Conservation (phyloP, 2,888 invertebrate species). For the Spodoptera littoralis region DNA sequence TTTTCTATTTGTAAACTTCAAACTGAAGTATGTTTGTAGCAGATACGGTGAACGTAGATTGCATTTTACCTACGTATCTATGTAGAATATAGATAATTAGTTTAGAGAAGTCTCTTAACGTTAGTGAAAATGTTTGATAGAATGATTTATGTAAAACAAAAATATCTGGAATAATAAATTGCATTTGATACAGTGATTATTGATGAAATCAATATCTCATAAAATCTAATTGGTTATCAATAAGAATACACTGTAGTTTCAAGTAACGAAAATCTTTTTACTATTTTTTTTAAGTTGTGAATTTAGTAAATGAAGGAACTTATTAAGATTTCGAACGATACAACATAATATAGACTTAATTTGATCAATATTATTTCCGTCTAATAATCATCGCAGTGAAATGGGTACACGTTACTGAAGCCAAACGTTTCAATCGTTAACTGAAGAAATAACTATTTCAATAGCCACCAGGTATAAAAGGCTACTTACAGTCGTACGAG, state of each 20-base stretch:
- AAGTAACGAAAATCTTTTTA: too few relatives aligned
- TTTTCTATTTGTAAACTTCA: constrained; percentile 58
- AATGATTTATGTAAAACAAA: not conserved
- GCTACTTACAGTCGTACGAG: constrained; percentile 54
- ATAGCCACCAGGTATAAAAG: constrained; percentile 40
- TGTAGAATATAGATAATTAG: not conserved
- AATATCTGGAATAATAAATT: too few relatives aligned
- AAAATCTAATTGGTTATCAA: too few relatives aligned
- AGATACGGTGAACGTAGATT: constrained; percentile 33
- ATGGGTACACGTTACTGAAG: constrained; percentile 5
- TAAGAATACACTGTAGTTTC: too few relatives aligned
- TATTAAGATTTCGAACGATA: too few relatives aligned
- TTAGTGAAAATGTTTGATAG: not conserved
- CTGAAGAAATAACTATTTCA: constrained; percentile 27
- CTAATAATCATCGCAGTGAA: not conserved
- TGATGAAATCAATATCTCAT: too few relatives aligned
- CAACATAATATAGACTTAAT: too few relatives aligned
- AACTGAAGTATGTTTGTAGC: constrained; percentile 46
- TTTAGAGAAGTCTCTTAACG: constrained; percentile 2
- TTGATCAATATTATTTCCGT: constrained; percentile 2
- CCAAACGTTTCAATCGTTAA: constrained; percentile 6
- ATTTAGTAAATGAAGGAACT: too few relatives aligned
- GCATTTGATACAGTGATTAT: too few relatives aligned
- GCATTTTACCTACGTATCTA: constrained; percentile 26
- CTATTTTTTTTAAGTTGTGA: too few relatives aligned